These are phyloP conservation scores for Manis javanica DNA, from an alignment of 2,797 vertebrate genomes.

Conservation along the genomic window DNA sequence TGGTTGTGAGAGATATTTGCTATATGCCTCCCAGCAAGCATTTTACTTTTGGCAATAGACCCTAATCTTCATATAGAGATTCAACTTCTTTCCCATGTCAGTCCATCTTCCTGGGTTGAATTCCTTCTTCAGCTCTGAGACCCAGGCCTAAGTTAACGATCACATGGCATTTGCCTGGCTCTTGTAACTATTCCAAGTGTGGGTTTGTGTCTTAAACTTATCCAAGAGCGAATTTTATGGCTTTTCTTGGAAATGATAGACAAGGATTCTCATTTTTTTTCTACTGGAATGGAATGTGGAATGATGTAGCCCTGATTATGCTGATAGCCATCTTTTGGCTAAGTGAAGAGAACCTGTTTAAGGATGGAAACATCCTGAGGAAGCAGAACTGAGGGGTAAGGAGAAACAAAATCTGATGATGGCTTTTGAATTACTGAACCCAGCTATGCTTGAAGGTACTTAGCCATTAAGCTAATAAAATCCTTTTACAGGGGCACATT, in stretches of 20 bases:
- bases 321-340: neutral
- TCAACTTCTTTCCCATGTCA: neutral
- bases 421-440: neutral
- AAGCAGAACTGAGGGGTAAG: neutral
- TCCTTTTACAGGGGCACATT: neutral
- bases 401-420: neutral
- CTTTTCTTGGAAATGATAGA: neutral
- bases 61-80: conserved; percentile 2
- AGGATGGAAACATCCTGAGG: neutral
- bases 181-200: neutral
- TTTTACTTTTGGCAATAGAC: neutral
- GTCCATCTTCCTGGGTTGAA: neutral
- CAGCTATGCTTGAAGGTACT: neutral
- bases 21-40: neutral
- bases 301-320: neutral
- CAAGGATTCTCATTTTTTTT: neutral
- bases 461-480: neutral
- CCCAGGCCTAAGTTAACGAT: neutral
- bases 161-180: neutral
- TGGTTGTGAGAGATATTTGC: neutral
- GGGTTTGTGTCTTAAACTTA: neutral
- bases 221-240: neutral
- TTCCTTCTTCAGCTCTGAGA: neutral
- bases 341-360: neutral
- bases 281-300: neutral